Evolutionary conservation across 2,797 vertebrate genomes (phyloP), one percentile per base, ranked within the genome.

Genomic region (Karalla daura): DNA sequence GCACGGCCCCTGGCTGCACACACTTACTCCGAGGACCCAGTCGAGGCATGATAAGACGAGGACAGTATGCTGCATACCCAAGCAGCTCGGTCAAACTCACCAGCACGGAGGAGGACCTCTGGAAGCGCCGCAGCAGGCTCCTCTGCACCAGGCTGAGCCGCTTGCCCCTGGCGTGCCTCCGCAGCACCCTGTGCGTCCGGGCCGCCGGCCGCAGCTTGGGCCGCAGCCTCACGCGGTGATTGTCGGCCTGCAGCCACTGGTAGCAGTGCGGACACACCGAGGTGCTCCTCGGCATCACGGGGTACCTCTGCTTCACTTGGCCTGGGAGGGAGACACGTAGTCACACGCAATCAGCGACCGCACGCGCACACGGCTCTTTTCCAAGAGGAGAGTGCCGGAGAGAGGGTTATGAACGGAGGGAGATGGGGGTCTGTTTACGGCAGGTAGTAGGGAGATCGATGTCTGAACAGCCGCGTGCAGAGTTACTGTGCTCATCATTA

Each of bases 221-320:
- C 60, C 88, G 91, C 53, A 98, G 86, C 8, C 96, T 93, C 1
- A 97, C 88, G 1, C 89, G 88, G 74, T 86, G 87, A 73, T 94
- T 94, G 70, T 87, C 94, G 3, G 95, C 92, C 80, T 86, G 81
- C 45, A 94, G 88, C 86, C 95, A 94, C 89, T 98, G 95, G 87
- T 91, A 95, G 86, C 98, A 99, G 90, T 92, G 86, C 0, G 86
- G 83, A 83, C 98, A 99, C 25, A 92, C 46, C 11, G 4, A 76
- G 56, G 63, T 78, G 75, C 23, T 87, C 77, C 58, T 65, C 49
- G 24, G 32, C 3, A 21, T 67, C 58, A 0, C 23, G 37, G 32
- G n/a, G 10, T 8, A 23, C 36, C 89, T 93, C 53, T 33, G 76
- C 58, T 63, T 73, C n/a, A n/a, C n/a, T 44, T 36, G 51, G 32